Percentiles rank a stretch among this genome's conserved stretches.
phyloP scores from a whole-genome alignment of 2,888 invertebrate genomes.

The Pristionchus arcanus region DNA sequence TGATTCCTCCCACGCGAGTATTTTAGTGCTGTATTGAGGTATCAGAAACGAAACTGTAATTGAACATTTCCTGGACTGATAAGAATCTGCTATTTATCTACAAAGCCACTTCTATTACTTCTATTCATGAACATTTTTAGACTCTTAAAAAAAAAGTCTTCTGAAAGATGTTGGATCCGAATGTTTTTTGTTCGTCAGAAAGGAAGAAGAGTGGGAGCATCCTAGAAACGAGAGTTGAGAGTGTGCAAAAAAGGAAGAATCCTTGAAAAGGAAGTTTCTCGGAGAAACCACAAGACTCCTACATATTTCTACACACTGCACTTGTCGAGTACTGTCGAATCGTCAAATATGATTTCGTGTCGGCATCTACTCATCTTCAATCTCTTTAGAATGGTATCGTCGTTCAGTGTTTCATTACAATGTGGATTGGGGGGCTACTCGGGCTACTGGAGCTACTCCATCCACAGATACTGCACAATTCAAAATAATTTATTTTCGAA shows the following conservation, averaged over 20 bases:
- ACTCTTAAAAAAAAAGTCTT: no score
- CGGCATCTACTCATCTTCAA: background rate
- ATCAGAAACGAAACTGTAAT: background rate
- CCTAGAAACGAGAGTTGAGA: background rate
- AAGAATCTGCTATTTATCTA: no score
- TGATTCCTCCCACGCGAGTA: background rate
- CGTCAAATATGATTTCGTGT: background rate
- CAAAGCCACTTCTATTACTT: no score
- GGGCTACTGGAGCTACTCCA: no score
- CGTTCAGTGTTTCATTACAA: background rate
- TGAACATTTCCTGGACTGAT: no score
- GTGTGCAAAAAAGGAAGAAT: background rate
- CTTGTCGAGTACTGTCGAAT: background rate
- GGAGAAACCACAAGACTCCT: background rate
- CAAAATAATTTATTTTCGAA: background rate
- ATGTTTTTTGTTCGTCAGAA: no score
- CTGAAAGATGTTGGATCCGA: no score
- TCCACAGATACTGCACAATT: no score
- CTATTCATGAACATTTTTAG: no score
- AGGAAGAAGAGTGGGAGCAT: background rate
- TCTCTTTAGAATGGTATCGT: background rate
- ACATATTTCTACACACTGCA: background rate
- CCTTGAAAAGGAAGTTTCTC: background rate
- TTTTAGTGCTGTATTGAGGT: background rate
- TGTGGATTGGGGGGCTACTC: no score